These are phyloP conservation scores for Mesitornis unicolor DNA, from an alignment of 2,113 vertebrate species.

Conservation along the genomic window DNA sequence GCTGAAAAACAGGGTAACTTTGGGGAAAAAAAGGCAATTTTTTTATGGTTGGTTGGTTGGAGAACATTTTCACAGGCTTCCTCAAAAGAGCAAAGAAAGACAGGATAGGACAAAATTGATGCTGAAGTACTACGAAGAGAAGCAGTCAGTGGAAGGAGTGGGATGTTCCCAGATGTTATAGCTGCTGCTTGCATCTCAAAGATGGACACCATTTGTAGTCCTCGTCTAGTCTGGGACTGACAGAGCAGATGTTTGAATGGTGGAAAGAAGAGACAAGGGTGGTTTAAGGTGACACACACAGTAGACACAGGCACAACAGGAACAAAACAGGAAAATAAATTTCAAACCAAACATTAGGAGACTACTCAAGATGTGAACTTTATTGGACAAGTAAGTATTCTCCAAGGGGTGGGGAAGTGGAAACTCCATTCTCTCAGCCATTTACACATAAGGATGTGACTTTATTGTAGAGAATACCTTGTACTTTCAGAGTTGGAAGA, in stretches of 20 bases:
- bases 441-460: background rate
- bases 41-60: background rate
- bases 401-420: background rate
- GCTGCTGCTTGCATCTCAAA: background rate
- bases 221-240: background rate
- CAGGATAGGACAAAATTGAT: background rate
- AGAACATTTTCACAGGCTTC: background rate
- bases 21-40: fast-evolving
- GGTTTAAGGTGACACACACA: background rate
- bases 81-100: background rate
- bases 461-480: background rate
- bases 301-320: background rate
- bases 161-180: background rate
- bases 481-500: background rate
- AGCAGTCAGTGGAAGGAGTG: background rate
- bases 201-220: background rate
- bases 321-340: background rate
- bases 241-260: background rate
- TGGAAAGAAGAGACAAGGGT: background rate
- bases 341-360: background rate
- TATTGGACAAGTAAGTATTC: background rate
- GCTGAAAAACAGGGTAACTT: background rate
- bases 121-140: background rate
- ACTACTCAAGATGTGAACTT: background rate
- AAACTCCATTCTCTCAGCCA: background rate